phyloP scores from a whole-genome alignment of 2,888 invertebrate genomes.

The Drosophila bunnanda region DNA sequence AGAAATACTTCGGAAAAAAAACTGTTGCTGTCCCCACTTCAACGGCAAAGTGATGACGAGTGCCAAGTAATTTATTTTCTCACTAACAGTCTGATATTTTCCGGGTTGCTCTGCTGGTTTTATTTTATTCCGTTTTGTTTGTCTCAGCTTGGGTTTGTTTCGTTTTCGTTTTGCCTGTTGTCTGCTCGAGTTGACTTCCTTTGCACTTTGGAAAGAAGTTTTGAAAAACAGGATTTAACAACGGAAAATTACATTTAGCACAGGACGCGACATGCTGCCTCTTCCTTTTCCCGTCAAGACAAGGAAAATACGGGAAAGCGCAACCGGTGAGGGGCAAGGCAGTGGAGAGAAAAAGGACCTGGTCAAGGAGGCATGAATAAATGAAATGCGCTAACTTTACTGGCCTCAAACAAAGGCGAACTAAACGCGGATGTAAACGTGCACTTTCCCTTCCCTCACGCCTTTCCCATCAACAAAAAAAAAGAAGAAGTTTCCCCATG shows the following conservation, averaged over 20 bases:
- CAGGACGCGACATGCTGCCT: constrained; percentile 60
- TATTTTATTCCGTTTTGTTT: constrained; percentile 15
- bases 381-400: constrained; percentile 77
- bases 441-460: constrained; percentile 33
- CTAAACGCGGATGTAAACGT: constrained; percentile 75
- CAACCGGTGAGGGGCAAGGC: constrained; percentile 30
- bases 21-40: constrained; percentile 12
- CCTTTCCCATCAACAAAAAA: not conserved
- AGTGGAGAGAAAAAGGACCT: constrained; percentile 24
- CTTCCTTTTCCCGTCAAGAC: constrained; percentile 19
- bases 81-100: constrained; percentile 35
- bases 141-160: constrained; percentile 24
- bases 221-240: constrained; percentile 80
- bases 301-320: constrained; percentile 29
- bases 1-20: not conserved
- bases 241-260: constrained; percentile 81
- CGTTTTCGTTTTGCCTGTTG: constrained; percentile 64
- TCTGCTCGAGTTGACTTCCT: constrained; percentile 78
- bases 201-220: constrained; percentile 77
- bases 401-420: constrained; percentile 66
- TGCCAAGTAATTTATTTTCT: constrained; percentile 58
- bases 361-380: constrained; percentile 76
- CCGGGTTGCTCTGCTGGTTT: constrained; percentile 11
- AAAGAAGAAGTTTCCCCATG: constrained; percentile 24
- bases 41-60: constrained; percentile 33